Conservation (phyloP, 2,888 invertebrate species). For the Lepidonotus clava region DNA sequence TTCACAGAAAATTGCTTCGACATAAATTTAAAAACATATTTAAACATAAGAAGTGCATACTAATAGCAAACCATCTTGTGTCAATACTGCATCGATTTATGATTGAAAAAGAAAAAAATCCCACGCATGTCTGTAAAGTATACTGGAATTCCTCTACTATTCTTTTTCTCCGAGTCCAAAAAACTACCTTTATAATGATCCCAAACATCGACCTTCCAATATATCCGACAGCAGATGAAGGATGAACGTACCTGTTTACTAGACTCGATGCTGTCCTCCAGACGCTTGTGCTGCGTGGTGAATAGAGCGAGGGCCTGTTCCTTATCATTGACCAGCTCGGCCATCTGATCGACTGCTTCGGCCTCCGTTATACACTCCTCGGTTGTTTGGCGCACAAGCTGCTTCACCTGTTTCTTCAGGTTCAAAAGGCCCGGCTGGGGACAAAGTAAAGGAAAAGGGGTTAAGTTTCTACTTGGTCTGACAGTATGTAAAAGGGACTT, state of each 20-base stretch:
- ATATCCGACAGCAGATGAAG: too few species aligned
- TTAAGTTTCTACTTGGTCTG: not conserved
- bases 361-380: conserved; percentile 66
- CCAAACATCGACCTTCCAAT: too few species aligned
- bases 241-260: not conserved
- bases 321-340: conserved; percentile 65
- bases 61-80: not conserved
- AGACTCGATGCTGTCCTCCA: conserved; percentile 44
- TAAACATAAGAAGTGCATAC: not conserved
- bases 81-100: not conserved
- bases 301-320: conserved; percentile 63
- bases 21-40: not conserved
- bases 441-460: conserved; percentile 35
- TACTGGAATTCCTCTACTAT: too few species aligned
- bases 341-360: conserved; percentile 71
- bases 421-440: conserved; percentile 71
- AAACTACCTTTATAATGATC: too few species aligned
- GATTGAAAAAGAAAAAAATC: not conserved
- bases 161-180: too few species aligned
- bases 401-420: conserved; percentile 69
- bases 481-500: too few species aligned
- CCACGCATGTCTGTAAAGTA: too few species aligned
- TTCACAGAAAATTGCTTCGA: too few species aligned
- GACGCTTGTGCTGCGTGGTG: conserved; percentile 9
- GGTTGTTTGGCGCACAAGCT: conserved; percentile 64